Evolutionary conservation across 2,888 invertebrate species (phyloP).

Genomic region (Tyria jacobaeae): DNA sequence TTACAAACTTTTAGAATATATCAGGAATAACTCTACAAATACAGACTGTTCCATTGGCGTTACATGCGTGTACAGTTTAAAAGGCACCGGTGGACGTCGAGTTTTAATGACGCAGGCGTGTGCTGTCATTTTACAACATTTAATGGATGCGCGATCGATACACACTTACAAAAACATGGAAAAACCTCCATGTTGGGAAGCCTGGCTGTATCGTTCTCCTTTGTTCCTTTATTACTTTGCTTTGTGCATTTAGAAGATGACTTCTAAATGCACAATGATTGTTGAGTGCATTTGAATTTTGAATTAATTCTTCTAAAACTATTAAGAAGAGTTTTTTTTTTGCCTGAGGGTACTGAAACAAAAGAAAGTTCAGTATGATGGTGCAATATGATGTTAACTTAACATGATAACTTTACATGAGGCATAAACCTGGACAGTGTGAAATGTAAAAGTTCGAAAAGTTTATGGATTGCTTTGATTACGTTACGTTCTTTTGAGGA

Average conservation of each 20-base stretch:
- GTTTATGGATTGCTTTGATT: too few species aligned
- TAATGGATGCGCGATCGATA: constrained; percentile 56
- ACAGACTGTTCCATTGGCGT: constrained; percentile 25
- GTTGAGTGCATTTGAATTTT: constrained; percentile 16
- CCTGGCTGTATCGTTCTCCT: constrained; percentile 17
- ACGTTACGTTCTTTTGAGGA: too few species aligned
- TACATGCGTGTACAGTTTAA: constrained; percentile 48
- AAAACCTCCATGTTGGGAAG: constrained; percentile 28
- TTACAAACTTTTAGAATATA: too few species aligned
- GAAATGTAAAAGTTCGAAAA: too few species aligned
- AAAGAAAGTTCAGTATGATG: too few species aligned
- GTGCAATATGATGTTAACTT: too few species aligned
- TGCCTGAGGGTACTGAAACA: too few species aligned
- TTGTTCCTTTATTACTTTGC: constrained; percentile 27
- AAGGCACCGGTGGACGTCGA: constrained; percentile 53
- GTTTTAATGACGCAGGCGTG: constrained; percentile 65
- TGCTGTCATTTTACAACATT: constrained; percentile 60
- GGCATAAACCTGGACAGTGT: too few species aligned
- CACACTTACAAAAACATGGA: constrained; percentile 36
- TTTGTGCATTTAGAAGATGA: too few species aligned
- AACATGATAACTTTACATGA: too few species aligned
- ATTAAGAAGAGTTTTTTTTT: neutral
- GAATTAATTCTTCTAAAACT: neutral
- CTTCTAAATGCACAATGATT: too few species aligned
- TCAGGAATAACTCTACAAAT: neutral